A percentile compares a stretch with the other conserved stretches of the same genome.
Conservation (phyloP, 2,113 vertebrate genomes). For the Nematolebias whitei region DNA sequence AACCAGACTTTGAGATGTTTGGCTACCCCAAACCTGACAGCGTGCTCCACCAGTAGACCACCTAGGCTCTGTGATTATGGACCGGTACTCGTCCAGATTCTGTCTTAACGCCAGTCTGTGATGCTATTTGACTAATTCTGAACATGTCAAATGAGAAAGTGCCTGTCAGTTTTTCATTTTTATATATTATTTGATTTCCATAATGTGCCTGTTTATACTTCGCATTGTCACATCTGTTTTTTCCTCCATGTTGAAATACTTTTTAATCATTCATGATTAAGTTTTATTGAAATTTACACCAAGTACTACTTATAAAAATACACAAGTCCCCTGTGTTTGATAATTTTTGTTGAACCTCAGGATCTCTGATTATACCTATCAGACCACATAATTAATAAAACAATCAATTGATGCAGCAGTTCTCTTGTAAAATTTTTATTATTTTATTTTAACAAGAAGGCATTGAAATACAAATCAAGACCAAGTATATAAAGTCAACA, state of each 20-base stretch:
- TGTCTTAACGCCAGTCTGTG: slow-evolving; percentile 30
- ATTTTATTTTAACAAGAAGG: no score
- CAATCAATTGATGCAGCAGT: no score
- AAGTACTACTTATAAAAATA: no score
- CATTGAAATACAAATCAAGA: no score
- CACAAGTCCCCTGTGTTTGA: neutral
- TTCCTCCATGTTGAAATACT: slow-evolving; percentile 48
- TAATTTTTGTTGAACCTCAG: no score
- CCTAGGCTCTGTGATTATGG: slow-evolving; percentile 33
- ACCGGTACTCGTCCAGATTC: slow-evolving; percentile 6
- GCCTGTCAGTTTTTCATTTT: slow-evolving; percentile 54
- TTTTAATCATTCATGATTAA: slow-evolving; percentile 8
- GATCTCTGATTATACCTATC: no score
- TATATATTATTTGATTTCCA: slow-evolving; percentile 22
- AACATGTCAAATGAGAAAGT: slow-evolving; percentile 62
- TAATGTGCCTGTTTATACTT: slow-evolving; percentile 22
- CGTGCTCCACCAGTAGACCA: slow-evolving; percentile 71
- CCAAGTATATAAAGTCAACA: no score
- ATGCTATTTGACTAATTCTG: slow-evolving; percentile 42
- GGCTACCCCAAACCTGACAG: slow-evolving; percentile 90
- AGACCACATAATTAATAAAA: no score
- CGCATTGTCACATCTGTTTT: neutral
- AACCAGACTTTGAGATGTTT: slow-evolving; percentile 91
- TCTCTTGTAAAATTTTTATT: no score
- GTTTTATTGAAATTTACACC: neutral